These are phyloP conservation scores for Vimba vimba DNA, from an alignment of 2,113 vertebrate genomes.

Conservation along the genomic window DNA sequence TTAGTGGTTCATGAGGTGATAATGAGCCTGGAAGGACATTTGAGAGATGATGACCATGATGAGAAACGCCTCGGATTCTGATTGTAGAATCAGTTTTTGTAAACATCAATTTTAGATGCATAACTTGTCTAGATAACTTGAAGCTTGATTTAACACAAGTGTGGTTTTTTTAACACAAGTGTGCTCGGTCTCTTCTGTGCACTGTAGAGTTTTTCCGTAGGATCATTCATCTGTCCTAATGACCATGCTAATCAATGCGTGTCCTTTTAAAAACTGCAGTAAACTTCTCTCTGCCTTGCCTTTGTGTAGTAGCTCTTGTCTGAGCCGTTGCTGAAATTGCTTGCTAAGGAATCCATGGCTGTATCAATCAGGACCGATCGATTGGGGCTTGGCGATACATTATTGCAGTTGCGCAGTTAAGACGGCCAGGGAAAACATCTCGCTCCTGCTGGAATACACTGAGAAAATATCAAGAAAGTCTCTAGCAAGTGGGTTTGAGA, in stretches of 20 bases:
- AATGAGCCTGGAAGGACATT: background rate
- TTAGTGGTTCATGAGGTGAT: background rate
- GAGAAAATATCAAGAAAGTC: conserved; percentile 17
- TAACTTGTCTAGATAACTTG: background rate
- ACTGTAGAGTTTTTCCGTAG: conserved; percentile 14
- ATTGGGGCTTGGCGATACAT: conserved; percentile 49
- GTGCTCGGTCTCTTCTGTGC: background rate
- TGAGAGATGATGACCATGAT: background rate
- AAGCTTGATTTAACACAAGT: background rate
- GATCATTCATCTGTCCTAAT: conserved; percentile 54
- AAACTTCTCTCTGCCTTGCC: conserved; percentile 28
- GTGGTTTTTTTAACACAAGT: background rate
- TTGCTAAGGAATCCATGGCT: conserved; percentile 50
- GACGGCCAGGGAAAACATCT: conserved; percentile 8
- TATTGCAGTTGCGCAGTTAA: conserved; percentile 42
- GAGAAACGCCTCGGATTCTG: background rate
- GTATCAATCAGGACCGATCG: conserved; percentile 60
- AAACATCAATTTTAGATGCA: background rate
- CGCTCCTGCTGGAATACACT: background rate
- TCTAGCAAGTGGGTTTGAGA: conserved; percentile 4
- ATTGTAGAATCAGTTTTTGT: background rate
- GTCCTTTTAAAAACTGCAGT: conserved; percentile 45
- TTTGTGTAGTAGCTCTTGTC: conserved; percentile 27
- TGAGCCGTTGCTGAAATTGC: conserved; percentile 46
- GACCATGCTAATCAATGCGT: conserved; percentile 55